Base-by-base conservation (phyloP, 2,113 vertebrate genomes). In the Pseudopipra pipra region DNA sequence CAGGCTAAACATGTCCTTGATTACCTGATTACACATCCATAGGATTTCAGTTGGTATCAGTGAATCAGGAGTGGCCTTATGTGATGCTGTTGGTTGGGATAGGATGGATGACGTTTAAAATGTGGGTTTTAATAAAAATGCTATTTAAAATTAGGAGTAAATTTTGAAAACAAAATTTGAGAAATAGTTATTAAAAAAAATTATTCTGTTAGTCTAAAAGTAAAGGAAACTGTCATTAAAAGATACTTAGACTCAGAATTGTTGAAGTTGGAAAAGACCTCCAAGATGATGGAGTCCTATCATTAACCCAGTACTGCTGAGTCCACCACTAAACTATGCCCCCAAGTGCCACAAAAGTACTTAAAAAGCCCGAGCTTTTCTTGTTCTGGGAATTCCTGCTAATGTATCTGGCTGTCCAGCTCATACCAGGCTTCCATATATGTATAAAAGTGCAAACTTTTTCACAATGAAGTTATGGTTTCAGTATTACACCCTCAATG, bases 381-480 rank as follows among this genome's bases (percentile, higher is more conserved):
- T 78, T 43, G 22, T 72, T 49, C 41, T 77, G 63, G 74, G 39
- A 59, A 77, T 67, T 75, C 22, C 12, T 54, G 17, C 30, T 73
- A 22, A 55, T 62, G 47, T 13, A 17, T 55, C 62, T 84, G 15
- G 3, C 46, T 84, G 91, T 86, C 86, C 86, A 84, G 65, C 44
- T 77, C 80, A 66, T 52, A 84, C 30, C 28, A 55, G 27, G 31
- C 35, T 93, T 74, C 66, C 8, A 7, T 19, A 49, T 25, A 33
- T 12, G 52, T 4, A 8, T 33, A n/a, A 56, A 87, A 79, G 79
- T 39, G 43, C 20, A 74, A 46, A 85, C 41, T 74, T 92, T 93
- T 97, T 82, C 67, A n/a, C 77, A 78, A 55, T 62, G 66, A 91
- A 82, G 31, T 72, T 93, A 67, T 75, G 85, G 83, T 93, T 95